Evolutionary conservation across 2,113 vertebrate species (phyloP).

Genomic region (Ceratotherium simum): DNA sequence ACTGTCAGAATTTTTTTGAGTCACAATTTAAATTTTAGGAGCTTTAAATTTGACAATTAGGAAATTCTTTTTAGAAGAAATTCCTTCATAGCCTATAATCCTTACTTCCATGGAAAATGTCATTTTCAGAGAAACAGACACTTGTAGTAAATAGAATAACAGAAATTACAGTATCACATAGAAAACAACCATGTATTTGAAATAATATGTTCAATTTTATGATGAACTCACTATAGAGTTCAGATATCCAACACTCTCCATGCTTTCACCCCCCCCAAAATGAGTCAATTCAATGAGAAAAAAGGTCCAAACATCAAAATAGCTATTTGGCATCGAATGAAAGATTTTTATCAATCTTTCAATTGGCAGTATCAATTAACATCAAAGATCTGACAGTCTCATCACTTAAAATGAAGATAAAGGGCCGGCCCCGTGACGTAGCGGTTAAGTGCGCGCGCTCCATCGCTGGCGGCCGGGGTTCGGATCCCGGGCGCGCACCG

Average conservation of each 20-base stretch:
- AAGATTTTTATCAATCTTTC: constrained; percentile 37
- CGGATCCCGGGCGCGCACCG: too few species aligned
- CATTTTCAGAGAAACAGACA: background rate
- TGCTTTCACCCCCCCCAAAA: background rate
- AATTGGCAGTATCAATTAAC: constrained; percentile 1
- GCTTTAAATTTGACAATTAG: background rate
- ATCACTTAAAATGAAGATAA: constrained; percentile 48
- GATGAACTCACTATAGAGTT: background rate
- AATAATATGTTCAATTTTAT: background rate
- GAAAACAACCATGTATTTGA: background rate
- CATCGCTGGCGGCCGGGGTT: too few species aligned
- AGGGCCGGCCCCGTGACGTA: too few species aligned
- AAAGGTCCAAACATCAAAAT: background rate
- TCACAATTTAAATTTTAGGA: constrained; percentile 11
- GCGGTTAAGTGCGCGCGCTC: too few species aligned
- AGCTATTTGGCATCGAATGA: background rate
- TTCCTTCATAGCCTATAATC: background rate
- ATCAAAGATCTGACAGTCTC: background rate
- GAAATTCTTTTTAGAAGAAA: background rate
- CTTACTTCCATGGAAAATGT: background rate
- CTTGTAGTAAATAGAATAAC: background rate
- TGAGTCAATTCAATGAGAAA: background rate
- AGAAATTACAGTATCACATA: background rate
- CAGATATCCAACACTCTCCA: background rate
- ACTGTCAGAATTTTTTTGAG: background rate